Evolutionary conservation across 2,888 invertebrate genomes (phyloP), one percentile per base, ranked within the genome.

Genomic region (Cosmopolites sordidus): DNA sequence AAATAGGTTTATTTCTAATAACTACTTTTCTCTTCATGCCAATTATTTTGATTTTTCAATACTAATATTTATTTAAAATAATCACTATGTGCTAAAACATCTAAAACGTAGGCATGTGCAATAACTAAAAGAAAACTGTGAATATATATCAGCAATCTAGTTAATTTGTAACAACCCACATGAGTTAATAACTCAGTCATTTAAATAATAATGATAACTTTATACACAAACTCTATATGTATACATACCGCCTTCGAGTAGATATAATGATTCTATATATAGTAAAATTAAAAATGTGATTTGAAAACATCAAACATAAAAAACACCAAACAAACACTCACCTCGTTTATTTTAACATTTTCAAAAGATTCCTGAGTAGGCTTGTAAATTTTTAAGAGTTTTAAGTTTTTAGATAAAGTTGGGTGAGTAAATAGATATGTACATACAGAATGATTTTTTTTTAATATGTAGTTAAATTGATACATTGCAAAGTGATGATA

Each of bases 381-480:
- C 67, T 66, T 67, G 65, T 58, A 65, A 64, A 64, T 56, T 64
- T 62, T 61, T 57, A 56, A 62, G 54, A 60, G 45, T 22, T 47
- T 52, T 51, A 48, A 51, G 52, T 47, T 49, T 53, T 49, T 48
- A 51, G 50, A 54, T 51, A 50, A 40, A 16, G 15, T 40, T 16
- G 9, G 9, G 15, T 40, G 17, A 40, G 17, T 33, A 11, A 33
- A 11, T 33, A 33, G 33, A 33, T 4, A 3, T 33, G 9, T 33
- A 33, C 4, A 33, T 33, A 33, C n/a, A 12, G 12, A 12, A n/a
- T 33, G 3, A 33, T 12, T 33, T 27, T 27, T 33, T 33, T 33
- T 33, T 33, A 33, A 33, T 33, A 22, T 22, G 22, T 22, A 22
- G 22, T 22, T 22, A 22, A 22, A 22, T 22, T 22, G 22, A 8